phyloP scores from a whole-genome alignment of 2,113 vertebrate species.

The Mesitornis unicolor region DNA sequence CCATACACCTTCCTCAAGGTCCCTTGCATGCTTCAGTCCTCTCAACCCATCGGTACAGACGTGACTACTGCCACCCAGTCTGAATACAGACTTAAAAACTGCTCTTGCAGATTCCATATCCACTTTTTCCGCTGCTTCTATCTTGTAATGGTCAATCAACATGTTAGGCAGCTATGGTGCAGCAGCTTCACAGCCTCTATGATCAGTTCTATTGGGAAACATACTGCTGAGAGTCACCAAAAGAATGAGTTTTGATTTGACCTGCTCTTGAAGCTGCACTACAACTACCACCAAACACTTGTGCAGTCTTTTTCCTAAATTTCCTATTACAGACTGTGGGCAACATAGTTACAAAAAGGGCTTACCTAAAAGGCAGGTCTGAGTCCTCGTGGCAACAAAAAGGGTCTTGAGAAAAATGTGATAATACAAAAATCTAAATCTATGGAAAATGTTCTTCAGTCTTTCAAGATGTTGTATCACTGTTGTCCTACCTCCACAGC shows the following conservation, averaged over 20 bases:
- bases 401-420: neutral
- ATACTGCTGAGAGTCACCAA: neutral
- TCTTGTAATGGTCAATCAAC: neutral
- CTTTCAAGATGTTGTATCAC: neutral
- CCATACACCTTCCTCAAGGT: neutral
- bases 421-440: neutral
- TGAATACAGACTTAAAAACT: neutral
- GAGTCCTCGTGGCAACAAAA: neutral
- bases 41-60: neutral
- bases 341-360: neutral
- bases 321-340: neutral
- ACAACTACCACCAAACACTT: neutral
- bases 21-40: neutral
- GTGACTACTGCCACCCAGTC: neutral
- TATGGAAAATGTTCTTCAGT: neutral
- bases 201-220: neutral
- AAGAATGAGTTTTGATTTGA: neutral
- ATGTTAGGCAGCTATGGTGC: neutral
- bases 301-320: neutral
- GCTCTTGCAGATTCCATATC: neutral
- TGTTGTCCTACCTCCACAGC: neutral
- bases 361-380: neutral
- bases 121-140: neutral
- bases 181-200: neutral
- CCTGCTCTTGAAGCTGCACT: neutral